Percentiles rank a stretch among this genome's conserved stretches.
phyloP scores from a whole-genome alignment of 2,888 invertebrate genomes.

The Drosophila imparisetae region DNA sequence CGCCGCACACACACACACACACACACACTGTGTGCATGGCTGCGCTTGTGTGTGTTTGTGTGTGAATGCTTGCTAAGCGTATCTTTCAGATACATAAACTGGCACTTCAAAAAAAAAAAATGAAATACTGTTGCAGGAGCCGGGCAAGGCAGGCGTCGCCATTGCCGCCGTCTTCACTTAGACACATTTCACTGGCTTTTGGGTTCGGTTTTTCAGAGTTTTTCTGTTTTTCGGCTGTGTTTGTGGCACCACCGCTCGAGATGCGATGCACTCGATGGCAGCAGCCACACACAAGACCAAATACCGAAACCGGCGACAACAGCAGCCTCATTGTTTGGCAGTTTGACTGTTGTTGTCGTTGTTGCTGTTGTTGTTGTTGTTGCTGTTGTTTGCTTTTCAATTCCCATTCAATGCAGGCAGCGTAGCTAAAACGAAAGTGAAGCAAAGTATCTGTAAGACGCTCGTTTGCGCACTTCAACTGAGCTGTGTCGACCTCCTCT shows the following conservation, averaged over 20 bases:
- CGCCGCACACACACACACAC: constrained; percentile 7
- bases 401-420: constrained; percentile 67
- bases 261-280: constrained; percentile 53
- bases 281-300: constrained; percentile 14
- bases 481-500: constrained; percentile 21
- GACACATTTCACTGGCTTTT: constrained; percentile 73
- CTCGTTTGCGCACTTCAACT: constrained; percentile 64
- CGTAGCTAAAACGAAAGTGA: constrained; percentile 73
- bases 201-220: constrained; percentile 37
- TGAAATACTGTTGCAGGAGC: constrained; percentile 67
- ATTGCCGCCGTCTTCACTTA: constrained; percentile 60
- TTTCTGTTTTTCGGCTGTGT: constrained; percentile 27
- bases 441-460: constrained; percentile 75
- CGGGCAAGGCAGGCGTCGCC: constrained; percentile 53
- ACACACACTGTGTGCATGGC: constrained; percentile 12
- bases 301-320: constrained; percentile 36
- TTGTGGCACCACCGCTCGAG: constrained; percentile 55
- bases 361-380: background rate
- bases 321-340: constrained; percentile 47
- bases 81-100: constrained; percentile 81
- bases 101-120: constrained; percentile 70
- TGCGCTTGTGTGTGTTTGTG: constrained; percentile 24
- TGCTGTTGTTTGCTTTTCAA: constrained; percentile 54
- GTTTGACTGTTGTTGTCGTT: constrained; percentile 5
- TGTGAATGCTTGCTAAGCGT: constrained; percentile 73